Evolutionary conservation across 2,797 vertebrate species (phyloP).

Genomic region (Staurois parvus): DNA sequence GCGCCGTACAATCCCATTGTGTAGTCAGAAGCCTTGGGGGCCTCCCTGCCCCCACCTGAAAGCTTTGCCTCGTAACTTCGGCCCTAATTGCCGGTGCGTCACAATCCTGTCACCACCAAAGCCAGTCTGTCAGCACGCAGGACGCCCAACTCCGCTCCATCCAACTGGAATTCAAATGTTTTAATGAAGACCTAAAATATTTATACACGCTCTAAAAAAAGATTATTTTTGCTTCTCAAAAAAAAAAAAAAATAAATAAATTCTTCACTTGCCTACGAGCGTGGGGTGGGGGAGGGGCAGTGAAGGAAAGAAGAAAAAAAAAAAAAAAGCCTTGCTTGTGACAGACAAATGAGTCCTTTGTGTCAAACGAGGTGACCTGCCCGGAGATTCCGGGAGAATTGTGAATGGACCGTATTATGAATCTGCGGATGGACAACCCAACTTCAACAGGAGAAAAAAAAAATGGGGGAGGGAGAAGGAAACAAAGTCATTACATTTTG

Average conservation of each 20-base stretch:
- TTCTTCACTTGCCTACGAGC: slow-evolving; percentile 64
- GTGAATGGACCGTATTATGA: slow-evolving; percentile 72
- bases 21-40: slow-evolving; percentile 67
- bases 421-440: slow-evolving; percentile 66
- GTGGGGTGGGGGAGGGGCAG: slow-evolving; percentile 1
- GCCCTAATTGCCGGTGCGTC: slow-evolving; percentile 70
- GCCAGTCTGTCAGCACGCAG: slow-evolving; percentile 76
- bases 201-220: slow-evolving; percentile 66
- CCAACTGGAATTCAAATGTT: slow-evolving; percentile 73
- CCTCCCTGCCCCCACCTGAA: slow-evolving; percentile 75
- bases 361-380: slow-evolving; percentile 71
- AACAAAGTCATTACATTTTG: slow-evolving; percentile 46
- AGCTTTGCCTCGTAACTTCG: slow-evolving; percentile 69
- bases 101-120: slow-evolving; percentile 70
- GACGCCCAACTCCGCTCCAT: slow-evolving; percentile 74
- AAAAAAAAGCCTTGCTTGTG: slow-evolving; percentile 18
- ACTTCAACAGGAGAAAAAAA: slow-evolving; percentile 61
- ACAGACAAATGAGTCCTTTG: slow-evolving; percentile 68
- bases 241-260: slow-evolving; percentile 65
- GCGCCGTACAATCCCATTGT: too few species aligned
- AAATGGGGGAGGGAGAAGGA: slow-evolving; percentile 27
- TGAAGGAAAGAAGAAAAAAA: too few species aligned
- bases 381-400: slow-evolving; percentile 66
- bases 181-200: slow-evolving; percentile 71
- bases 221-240: slow-evolving; percentile 67